Percentiles rank a stretch among this genome's conserved stretches.
These are phyloP conservation scores for Picathartes gymnocephalus DNA, from an alignment of 2,113 vertebrate species.

Conservation along the genomic window DNA sequence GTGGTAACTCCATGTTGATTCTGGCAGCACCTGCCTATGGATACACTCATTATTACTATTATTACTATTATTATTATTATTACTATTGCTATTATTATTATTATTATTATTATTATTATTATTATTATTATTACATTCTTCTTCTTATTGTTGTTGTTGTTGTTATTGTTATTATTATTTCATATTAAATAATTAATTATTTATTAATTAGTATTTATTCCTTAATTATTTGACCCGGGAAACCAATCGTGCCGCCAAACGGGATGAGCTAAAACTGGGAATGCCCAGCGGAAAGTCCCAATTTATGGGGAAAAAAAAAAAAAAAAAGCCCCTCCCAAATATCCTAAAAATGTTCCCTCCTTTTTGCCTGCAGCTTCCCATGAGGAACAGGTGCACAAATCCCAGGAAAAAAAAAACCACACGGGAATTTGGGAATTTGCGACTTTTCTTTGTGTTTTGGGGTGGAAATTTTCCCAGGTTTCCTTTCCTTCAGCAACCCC, in stretches of 20 bases:
- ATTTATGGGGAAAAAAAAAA: background rate
- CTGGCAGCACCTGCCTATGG: background rate
- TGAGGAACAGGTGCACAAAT: background rate
- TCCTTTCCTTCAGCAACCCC: background rate
- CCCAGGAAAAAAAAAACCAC: accelerated
- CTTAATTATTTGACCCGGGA: background rate
- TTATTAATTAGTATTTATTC: background rate
- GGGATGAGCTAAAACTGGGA: background rate
- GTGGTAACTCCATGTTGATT: accelerated
- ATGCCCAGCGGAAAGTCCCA: background rate
- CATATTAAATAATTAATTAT: too few relatives aligned
- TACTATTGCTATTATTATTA: too few relatives aligned
- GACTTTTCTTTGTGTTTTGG: background rate
- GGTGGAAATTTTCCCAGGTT: background rate
- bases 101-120: too few relatives aligned
- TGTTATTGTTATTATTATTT: too few relatives aligned
- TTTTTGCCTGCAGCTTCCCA: background rate
- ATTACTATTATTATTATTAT: too few relatives aligned
- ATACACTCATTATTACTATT: accelerated
- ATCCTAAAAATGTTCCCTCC: background rate
- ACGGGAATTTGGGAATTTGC: background rate
- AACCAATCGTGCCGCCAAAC: accelerated
- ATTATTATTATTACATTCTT: too few relatives aligned
- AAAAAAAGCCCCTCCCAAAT: background rate
- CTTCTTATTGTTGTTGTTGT: too few relatives aligned